A percentile compares a stretch with the other conserved stretches of the same genome.
Evolutionary conservation across 1,140 invertebrate genomes (phyloP).

Genomic region (Drosophila sturtevanti): DNA sequence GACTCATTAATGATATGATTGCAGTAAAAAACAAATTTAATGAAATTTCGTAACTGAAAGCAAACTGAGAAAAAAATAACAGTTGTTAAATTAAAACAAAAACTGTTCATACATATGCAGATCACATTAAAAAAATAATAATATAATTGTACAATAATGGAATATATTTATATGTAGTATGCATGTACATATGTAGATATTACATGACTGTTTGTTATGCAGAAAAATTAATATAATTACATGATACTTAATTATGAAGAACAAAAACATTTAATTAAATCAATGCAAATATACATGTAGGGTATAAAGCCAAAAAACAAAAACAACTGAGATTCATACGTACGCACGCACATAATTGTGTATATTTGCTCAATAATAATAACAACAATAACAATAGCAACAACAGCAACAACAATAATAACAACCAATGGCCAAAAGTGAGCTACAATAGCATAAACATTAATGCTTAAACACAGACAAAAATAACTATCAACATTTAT

Average conservation of each 20-base stretch:
- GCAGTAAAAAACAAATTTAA: no score
- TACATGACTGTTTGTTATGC: not conserved
- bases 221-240: slow-evolving; percentile 40
- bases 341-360: slow-evolving; percentile 31
- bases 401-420: slow-evolving; percentile 18
- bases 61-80: not conserved
- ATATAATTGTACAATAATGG: not conserved
- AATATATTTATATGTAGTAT: not conserved
- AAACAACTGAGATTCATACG: slow-evolving; percentile 29
- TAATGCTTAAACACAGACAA: slow-evolving; percentile 73
- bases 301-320: not conserved
- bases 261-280: slow-evolving; percentile 64
- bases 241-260: slow-evolving; percentile 25
- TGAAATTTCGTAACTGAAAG: not conserved
- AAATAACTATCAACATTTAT: slow-evolving; percentile 79
- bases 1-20: no score
- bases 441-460: slow-evolving; percentile 69
- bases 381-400: slow-evolving; percentile 11
- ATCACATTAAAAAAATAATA: not conserved
- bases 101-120: not conserved
- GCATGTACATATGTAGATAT: no score
- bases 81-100: not conserved
- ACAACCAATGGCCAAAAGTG: slow-evolving; percentile 21
- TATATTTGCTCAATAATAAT: slow-evolving; percentile 56
- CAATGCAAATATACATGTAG: slow-evolving; percentile 35